Percentiles rank a stretch among this genome's conserved stretches.
phyloP scores from a whole-genome alignment of 2,888 invertebrate genomes.

The Scaptomyza reducta region DNA sequence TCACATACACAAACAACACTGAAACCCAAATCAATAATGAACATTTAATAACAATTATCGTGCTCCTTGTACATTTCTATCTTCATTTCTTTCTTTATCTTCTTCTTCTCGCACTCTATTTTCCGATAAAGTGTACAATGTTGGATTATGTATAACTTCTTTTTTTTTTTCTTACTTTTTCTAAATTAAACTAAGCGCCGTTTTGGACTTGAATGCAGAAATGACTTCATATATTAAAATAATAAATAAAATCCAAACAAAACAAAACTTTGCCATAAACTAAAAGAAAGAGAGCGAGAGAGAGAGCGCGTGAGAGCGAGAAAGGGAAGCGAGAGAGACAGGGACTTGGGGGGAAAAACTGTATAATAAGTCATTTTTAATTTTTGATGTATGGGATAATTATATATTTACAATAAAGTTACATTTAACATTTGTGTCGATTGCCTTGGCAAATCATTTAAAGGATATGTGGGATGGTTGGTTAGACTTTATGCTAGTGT shows the following conservation, averaged over 20 bases:
- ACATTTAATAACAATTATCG: conserved; percentile 29
- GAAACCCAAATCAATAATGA: conserved; percentile 28
- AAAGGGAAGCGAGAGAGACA: background rate
- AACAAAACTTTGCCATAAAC: background rate
- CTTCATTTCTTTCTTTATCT: conserved; percentile 3
- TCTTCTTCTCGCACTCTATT: conserved; percentile 1
- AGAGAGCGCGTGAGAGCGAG: background rate
- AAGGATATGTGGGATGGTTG: conserved; percentile 34
- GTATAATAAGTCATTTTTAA: conserved; percentile 5
- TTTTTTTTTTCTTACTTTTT: conserved; percentile 24
- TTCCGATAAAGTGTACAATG: conserved; percentile 22
- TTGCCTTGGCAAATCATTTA: conserved; percentile 29
- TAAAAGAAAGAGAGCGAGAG: no score
- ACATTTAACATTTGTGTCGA: conserved; percentile 32
- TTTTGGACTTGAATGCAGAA: conserved; percentile 42
- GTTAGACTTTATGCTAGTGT: conserved; percentile 49
- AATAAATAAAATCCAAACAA: conserved; percentile 18
- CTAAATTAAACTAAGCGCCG: conserved; percentile 31
- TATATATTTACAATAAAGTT: conserved; percentile 50
- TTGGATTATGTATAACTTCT: conserved; percentile 6
- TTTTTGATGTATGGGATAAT: conserved; percentile 18
- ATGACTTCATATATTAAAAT: conserved; percentile 36
- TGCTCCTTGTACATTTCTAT: conserved; percentile 43
- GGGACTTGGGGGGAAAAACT: background rate
- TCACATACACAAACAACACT: conserved; percentile 16